These are phyloP conservation scores for Drosophila diplacantha DNA, from an alignment of 2,888 invertebrate genomes.

Conservation along the genomic window DNA sequence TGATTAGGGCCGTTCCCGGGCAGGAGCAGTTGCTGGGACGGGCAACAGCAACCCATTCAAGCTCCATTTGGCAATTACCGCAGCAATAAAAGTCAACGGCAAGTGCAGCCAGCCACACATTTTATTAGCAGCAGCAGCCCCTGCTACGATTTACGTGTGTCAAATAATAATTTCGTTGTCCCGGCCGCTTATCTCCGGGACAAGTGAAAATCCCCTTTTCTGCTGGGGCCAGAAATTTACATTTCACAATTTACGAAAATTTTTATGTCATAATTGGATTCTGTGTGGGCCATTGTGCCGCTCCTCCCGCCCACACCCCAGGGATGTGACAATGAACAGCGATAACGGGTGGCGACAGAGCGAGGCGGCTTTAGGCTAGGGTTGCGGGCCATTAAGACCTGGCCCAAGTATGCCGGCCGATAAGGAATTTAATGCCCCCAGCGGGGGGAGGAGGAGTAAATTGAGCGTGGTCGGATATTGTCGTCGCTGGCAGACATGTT, in stretches of 20 bases:
- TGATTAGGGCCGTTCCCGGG: slow-evolving; percentile 44
- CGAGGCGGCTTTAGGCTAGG: slow-evolving; percentile 17
- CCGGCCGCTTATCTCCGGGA: slow-evolving; percentile 48
- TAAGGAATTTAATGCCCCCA: slow-evolving; percentile 61
- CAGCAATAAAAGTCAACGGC: slow-evolving; percentile 69
- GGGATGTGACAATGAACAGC: slow-evolving; percentile 66
- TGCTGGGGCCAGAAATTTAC: slow-evolving; percentile 59
- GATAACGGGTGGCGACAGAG: slow-evolving; percentile 41
- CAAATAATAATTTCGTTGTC: slow-evolving; percentile 66
- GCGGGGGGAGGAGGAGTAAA: slow-evolving; percentile 44
- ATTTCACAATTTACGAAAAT: slow-evolving; percentile 69
- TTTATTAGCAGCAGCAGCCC: slow-evolving; percentile 50
- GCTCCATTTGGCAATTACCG: slow-evolving; percentile 71
- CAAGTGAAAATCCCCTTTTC: slow-evolving; percentile 43
- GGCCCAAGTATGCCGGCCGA: slow-evolving; percentile 50
- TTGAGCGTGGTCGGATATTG: slow-evolving; percentile 63
- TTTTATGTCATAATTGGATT: slow-evolving; percentile 72
- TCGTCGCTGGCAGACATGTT: slow-evolving; percentile 33
- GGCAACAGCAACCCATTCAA: slow-evolving; percentile 49
- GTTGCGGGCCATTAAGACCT: slow-evolving; percentile 30
- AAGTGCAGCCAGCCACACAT: slow-evolving; percentile 44
- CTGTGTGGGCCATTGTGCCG: slow-evolving; percentile 43
- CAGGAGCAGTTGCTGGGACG: neutral
- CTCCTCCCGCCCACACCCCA: neutral
- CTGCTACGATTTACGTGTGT: slow-evolving; percentile 63